Evolutionary conservation across 2,113 vertebrate genomes (phyloP).

Genomic region (Xiphorhynchus elegans): DNA sequence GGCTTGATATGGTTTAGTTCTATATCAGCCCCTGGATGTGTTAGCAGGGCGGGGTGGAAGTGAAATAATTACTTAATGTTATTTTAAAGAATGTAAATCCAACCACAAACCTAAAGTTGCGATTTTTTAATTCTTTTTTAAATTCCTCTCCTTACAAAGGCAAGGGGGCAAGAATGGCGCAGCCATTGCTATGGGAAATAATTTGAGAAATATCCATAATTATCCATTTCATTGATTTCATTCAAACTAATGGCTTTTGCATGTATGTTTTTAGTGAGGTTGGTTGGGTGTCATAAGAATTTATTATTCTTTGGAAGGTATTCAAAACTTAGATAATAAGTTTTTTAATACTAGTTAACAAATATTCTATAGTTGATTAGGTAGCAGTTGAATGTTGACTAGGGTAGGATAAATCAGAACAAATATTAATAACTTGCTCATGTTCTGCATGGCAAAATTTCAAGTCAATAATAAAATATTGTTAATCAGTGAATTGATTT

Average conservation of each 20-base stretch:
- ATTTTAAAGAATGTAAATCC: not conserved
- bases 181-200: not conserved
- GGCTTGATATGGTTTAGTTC: not conserved
- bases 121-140: not conserved
- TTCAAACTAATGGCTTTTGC: not conserved
- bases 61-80: not conserved
- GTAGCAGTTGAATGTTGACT: not conserved
- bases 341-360: not conserved
- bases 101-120: not conserved
- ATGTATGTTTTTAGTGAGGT: not conserved
- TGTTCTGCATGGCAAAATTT: conserved; percentile 6
- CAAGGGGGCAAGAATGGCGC: not conserved
- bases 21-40: not conserved
- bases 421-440: not conserved
- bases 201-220: not conserved
- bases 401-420: not conserved
- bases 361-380: not conserved
- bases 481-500: conserved; percentile 50
- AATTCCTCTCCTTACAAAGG: not conserved
- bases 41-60: not conserved
- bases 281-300: not conserved
- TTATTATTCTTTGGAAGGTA: not conserved
- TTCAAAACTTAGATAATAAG: not conserved
- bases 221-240: not conserved
- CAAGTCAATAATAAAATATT: conserved; percentile 16